Evolutionary conservation across 1,140 invertebrate species (phyloP).

Genomic region (Formica exsecta): DNA sequence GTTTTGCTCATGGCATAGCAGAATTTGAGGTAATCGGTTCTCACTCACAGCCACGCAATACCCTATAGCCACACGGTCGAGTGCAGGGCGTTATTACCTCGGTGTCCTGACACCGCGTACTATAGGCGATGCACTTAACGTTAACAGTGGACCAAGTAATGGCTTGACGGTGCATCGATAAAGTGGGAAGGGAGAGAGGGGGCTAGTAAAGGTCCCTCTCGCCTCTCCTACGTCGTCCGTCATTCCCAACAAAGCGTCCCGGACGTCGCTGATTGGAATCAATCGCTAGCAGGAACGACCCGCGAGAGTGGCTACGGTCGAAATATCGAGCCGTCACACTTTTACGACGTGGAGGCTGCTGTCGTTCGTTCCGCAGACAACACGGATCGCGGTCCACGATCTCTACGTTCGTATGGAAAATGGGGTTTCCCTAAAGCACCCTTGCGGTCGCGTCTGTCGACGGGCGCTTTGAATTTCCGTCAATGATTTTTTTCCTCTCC

Average conservation of each 20-base stretch:
- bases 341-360: constrained; percentile 54
- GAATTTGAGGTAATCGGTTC: constrained; percentile 68
- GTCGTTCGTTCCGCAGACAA: constrained; percentile 36
- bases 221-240: constrained; percentile 18
- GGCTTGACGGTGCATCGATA: constrained; percentile 47
- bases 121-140: constrained; percentile 71
- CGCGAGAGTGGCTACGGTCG: constrained; percentile 22
- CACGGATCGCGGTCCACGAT: not conserved
- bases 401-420: constrained; percentile 57
- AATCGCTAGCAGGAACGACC: constrained; percentile 55
- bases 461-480: constrained; percentile 36
- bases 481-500: not conserved
- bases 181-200: not conserved
- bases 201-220: not conserved
- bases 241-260: constrained; percentile 54
- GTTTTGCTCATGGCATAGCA: constrained; percentile 12
- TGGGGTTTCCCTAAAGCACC: constrained; percentile 38
- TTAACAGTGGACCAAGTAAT: constrained; percentile 68
- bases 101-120: constrained; percentile 62
- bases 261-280: constrained; percentile 72
- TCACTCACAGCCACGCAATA: constrained; percentile 58
- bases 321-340: constrained; percentile 70
- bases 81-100: constrained; percentile 66
- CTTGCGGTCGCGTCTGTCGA: constrained; percentile 51
- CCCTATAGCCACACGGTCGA: constrained; percentile 33